Percentiles rank a stretch among this genome's conserved stretches.
Conservation (phyloP, 2,888 invertebrate genomes). For the Pasiphila rectangulata region DNA sequence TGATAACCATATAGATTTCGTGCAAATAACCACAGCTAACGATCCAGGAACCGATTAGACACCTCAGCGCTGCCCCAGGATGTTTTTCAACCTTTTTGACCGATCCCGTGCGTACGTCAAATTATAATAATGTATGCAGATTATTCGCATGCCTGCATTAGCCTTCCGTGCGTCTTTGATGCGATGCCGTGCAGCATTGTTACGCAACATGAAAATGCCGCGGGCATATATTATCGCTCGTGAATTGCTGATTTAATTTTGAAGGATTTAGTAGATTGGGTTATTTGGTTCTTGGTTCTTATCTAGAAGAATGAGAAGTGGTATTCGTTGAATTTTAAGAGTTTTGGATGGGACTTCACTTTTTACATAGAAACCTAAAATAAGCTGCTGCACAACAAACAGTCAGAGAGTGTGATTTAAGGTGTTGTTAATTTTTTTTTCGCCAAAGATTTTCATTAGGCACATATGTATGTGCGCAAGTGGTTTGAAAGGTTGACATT, state of each 20-base stretch:
- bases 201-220: constrained; percentile 7
- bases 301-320: too few relatives aligned
- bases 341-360: too few relatives aligned
- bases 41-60: neutral
- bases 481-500: too few relatives aligned
- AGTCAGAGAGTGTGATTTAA: too few relatives aligned
- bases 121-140: constrained; percentile 20
- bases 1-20: neutral
- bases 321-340: too few relatives aligned
- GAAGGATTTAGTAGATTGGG: too few relatives aligned
- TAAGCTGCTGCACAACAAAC: too few relatives aligned
- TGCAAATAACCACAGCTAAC: neutral
- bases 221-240: neutral
- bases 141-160: constrained; percentile 15
- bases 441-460: too few relatives aligned
- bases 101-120: constrained; percentile 1
- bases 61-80: neutral
- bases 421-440: too few relatives aligned
- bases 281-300: too few relatives aligned
- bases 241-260: constrained; percentile 1
- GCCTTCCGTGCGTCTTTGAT: neutral
- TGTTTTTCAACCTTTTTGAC: constrained; percentile 4
- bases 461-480: too few relatives aligned
- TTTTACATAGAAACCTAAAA: too few relatives aligned
- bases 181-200: neutral